Percentiles rank a stretch among this genome's conserved stretches.
Conservation (phyloP, 2,113 vertebrate genomes). For the Dasyornis broadbenti region DNA sequence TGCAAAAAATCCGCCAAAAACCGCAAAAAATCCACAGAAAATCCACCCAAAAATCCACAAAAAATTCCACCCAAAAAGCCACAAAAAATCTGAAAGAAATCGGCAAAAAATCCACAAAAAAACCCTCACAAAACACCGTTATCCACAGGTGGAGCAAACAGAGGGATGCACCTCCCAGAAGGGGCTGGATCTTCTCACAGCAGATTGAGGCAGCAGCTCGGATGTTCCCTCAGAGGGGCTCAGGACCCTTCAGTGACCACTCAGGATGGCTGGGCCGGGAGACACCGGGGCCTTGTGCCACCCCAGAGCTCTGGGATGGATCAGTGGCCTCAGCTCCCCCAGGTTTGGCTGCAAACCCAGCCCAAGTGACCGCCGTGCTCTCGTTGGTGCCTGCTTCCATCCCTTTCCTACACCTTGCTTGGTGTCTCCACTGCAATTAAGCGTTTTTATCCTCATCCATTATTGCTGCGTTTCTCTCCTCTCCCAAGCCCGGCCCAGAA, state of each 20-base stretch:
- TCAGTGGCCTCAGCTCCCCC: not conserved
- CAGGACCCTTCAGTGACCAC: not conserved
- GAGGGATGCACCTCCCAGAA: not conserved
- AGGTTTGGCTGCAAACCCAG: not conserved
- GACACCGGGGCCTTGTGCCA: rapidly evolving
- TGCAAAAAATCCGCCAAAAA: not conserved
- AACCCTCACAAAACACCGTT: not conserved
- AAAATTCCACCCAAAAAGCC: not conserved
- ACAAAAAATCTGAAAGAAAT: not conserved
- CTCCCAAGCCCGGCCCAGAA: not conserved
- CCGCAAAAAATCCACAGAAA: not conserved
- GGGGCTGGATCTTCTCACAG: not conserved
- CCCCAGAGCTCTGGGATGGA: not conserved
- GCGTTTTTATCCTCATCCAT: not conserved
- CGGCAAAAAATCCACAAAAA: no score
- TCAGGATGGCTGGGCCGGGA: not conserved
- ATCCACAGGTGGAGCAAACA: not conserved
- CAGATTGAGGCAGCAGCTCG: not conserved
- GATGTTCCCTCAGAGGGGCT: not conserved
- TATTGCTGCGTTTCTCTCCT: not conserved
- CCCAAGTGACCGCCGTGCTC: not conserved
- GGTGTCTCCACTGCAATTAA: not conserved
- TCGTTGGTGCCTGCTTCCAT: not conserved
- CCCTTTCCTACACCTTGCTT: not conserved
- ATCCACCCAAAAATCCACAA: not conserved